Base-by-base conservation (phyloP, 2,797 vertebrate species). In the Scyliorhinus canicula region DNA sequence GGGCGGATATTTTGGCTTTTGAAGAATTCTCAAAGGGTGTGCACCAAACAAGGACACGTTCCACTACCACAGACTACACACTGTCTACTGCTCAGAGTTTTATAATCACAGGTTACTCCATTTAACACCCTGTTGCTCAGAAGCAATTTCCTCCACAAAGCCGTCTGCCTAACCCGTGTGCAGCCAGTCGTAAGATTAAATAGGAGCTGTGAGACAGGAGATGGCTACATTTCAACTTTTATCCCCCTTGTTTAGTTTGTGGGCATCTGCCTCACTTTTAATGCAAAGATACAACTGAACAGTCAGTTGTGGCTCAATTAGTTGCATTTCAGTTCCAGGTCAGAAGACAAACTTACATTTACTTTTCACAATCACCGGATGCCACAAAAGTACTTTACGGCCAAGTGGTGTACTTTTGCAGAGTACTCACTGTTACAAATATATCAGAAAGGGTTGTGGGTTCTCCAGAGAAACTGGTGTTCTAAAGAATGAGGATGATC, bases 111-210 rank as follows among this genome's bases (percentile, higher is more conserved):
- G 19, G 88, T 65, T 91, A 91, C 60, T 91, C n/a, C 57, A 91
- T 91, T 91, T 91, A 91, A 63, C 60, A 44, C 60, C 88, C 88
- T 91, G 88, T 65, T 63, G 57, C 44, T 91, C 88, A 91, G 57
- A 44, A 91, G 21, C 60, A 91, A 91, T 91, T 91, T 91, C 88
- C 88, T 44, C n/a, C 9, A 40, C n/a, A 28, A n/a, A 88, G 52
- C 35, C 16, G 55, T 88, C 85, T 82, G 79, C 79, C 79, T 82
- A 82, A 82, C 79, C 55, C 85, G 2, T 44, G 40, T 44, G 57
- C n/a, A 91, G 88, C n/a, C n/a, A 91, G 57, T 65, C 7, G 12
- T 91, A 24, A 91, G 57, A 14, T 65, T 91, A 65, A 65, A 63
- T 44, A 65, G 88, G 57, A 63, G 55, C 86, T n/a, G 12, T 57